These are phyloP conservation scores for Podarcis raffonei DNA, from an alignment of 2,113 vertebrate species.

Conservation along the genomic window DNA sequence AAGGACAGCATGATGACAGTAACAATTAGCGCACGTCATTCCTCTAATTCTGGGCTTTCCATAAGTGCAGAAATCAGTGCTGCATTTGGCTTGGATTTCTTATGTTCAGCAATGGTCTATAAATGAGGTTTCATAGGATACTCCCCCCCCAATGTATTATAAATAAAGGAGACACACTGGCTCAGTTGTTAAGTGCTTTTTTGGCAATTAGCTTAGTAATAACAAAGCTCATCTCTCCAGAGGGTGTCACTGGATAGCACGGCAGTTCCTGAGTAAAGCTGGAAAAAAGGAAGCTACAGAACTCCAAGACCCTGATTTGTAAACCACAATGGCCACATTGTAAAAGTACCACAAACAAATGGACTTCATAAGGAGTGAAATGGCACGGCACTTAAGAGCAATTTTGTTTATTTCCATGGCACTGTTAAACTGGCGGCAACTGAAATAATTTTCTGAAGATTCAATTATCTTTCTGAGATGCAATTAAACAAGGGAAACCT, in stretches of 20 bases:
- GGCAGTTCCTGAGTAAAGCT: constrained; percentile 34
- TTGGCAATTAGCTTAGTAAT: constrained; percentile 23
- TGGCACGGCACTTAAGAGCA: not conserved
- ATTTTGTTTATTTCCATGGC: not conserved
- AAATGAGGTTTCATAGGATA: not conserved
- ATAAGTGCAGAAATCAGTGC: not conserved
- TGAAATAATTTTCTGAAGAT: not conserved
- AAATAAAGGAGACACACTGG: constrained; percentile 3
- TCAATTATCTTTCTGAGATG: not conserved
- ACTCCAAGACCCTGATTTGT: constrained; percentile 22
- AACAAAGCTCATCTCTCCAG: constrained; percentile 37
- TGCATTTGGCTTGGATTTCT: fast-evolving
- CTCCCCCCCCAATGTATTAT: not conserved
- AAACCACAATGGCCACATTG: constrained; percentile 5
- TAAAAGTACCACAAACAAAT: constrained; percentile 6
- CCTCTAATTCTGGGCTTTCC: not conserved
- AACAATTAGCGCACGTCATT: not conserved
- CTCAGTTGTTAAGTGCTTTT: constrained; percentile 26
- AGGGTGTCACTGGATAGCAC: constrained; percentile 10
- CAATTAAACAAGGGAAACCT: not conserved
- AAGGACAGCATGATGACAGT: not conserved
- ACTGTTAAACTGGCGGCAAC: not conserved
- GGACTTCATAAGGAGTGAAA: not conserved
- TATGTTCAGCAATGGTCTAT: not conserved
- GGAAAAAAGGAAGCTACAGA: not conserved